These are phyloP conservation scores for Dinoponera quadriceps DNA, from an alignment of 1,140 invertebrate species.

Conservation along the genomic window DNA sequence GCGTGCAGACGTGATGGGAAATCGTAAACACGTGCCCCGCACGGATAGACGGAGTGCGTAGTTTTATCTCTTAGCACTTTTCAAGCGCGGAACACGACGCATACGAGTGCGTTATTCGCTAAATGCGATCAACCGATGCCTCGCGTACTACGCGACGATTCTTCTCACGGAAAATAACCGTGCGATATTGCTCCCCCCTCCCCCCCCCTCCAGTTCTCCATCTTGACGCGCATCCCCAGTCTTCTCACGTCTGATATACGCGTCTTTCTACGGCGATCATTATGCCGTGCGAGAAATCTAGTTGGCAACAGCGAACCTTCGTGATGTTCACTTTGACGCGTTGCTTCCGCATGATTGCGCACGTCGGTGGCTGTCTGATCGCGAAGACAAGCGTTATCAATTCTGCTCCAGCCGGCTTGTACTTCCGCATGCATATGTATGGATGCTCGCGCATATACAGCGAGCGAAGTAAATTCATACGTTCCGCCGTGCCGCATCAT, in stretches of 20 bases:
- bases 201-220: neutral
- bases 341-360: neutral
- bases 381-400: constrained; percentile 40
- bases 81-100: neutral
- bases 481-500: neutral
- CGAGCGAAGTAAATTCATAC: constrained; percentile 24
- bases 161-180: neutral
- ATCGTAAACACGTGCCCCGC: neutral
- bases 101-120: too few relatives aligned
- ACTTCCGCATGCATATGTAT: constrained; percentile 22
- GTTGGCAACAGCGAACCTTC: neutral
- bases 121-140: too few relatives aligned
- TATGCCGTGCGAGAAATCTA: neutral
- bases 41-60: neutral
- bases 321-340: constrained; percentile 11
- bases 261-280: neutral
- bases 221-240: neutral
- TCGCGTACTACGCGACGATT: too few relatives aligned
- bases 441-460: neutral
- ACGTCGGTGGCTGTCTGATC: constrained; percentile 24
- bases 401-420: constrained; percentile 19
- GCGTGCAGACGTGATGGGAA: constrained; percentile 18
- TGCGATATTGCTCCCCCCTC: neutral
- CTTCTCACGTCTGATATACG: neutral
- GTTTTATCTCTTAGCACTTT: neutral